Percentiles rank a stretch among this genome's conserved stretches.
phyloP scores from a whole-genome alignment of 2,113 vertebrate species.

The Vireo altiloquus region DNA sequence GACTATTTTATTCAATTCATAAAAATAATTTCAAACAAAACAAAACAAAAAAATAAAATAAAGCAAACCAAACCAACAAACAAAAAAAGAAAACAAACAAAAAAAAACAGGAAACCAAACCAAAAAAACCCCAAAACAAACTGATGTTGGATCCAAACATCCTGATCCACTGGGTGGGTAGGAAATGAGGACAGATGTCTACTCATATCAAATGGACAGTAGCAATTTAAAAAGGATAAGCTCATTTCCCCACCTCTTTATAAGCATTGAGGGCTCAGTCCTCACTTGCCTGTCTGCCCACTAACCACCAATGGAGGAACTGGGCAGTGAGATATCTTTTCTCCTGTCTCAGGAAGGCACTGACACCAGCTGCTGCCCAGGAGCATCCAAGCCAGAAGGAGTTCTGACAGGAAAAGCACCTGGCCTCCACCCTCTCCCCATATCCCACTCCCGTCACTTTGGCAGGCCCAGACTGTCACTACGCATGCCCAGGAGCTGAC shows the following conservation, averaged over 20 bases:
- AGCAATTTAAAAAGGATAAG: background rate
- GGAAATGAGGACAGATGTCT: background rate
- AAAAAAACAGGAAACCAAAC: background rate
- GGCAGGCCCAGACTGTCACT: background rate
- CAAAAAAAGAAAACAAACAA: background rate
- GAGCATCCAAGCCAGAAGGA: background rate
- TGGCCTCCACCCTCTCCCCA: background rate
- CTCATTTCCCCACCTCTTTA: rapidly evolving
- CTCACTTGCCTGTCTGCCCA: background rate
- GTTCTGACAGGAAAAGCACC: background rate
- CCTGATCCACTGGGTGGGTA: background rate
- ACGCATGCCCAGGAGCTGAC: rapidly evolving
- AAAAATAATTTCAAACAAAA: background rate
- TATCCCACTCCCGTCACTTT: rapidly evolving
- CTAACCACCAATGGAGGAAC: rapidly evolving
- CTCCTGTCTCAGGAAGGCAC: background rate
- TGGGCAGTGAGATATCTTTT: background rate
- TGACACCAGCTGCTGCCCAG: background rate
- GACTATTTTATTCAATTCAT: background rate
- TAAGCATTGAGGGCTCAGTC: rapidly evolving
- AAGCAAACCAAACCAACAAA: background rate
- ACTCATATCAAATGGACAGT: background rate
- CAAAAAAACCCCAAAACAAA: background rate
- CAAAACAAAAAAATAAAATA: too few relatives aligned
- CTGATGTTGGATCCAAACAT: too few relatives aligned